Conservation (phyloP, 2,888 invertebrate genomes). For the Cryptocephalus primarius region DNA sequence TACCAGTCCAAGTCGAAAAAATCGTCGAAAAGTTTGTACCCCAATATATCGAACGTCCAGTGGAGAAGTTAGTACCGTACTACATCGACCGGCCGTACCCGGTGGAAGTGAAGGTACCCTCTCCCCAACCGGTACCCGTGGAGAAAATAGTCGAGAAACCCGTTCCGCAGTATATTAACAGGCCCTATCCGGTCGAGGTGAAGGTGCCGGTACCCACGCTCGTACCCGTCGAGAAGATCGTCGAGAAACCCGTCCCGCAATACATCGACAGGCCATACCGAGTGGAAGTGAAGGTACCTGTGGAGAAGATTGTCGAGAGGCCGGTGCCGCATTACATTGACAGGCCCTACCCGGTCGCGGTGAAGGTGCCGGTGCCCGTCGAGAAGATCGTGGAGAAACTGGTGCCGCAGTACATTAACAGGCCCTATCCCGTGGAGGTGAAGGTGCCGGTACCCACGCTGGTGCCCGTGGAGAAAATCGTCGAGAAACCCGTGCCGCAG, state of each 20-base stretch:
- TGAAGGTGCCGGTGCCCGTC: slow-evolving; percentile 21
- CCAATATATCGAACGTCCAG: no score
- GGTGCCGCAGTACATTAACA: slow-evolving; percentile 42
- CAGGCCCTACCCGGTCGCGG: slow-evolving; percentile 17
- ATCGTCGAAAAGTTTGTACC: slow-evolving; percentile 34
- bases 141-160: slow-evolving; percentile 35
- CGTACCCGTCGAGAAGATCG: slow-evolving; percentile 43
- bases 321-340: slow-evolving; percentile 22
- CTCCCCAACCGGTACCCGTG: slow-evolving; percentile 27
- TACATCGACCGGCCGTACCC: slow-evolving; percentile 41
- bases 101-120: slow-evolving; percentile 36
- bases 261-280: slow-evolving; percentile 26
- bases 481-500: slow-evolving; percentile 27
- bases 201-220: slow-evolving; percentile 33
- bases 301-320: slow-evolving; percentile 32
- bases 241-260: slow-evolving; percentile 47
- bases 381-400: slow-evolving; percentile 37
- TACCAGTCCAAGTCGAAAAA: slow-evolving; percentile 33
- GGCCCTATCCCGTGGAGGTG: slow-evolving; percentile 38
- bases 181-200: slow-evolving; percentile 38
- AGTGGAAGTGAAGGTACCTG: slow-evolving; percentile 30
- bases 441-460: slow-evolving; percentile 32
- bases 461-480: slow-evolving; percentile 43
- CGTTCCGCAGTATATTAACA: slow-evolving; percentile 42
- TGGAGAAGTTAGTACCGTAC: slow-evolving; percentile 31